Percentiles rank a stretch among this genome's conserved stretches.
These are phyloP conservation scores for Rhinoraja longicauda DNA, from an alignment of 2,797 vertebrate species.

Conservation along the genomic window DNA sequence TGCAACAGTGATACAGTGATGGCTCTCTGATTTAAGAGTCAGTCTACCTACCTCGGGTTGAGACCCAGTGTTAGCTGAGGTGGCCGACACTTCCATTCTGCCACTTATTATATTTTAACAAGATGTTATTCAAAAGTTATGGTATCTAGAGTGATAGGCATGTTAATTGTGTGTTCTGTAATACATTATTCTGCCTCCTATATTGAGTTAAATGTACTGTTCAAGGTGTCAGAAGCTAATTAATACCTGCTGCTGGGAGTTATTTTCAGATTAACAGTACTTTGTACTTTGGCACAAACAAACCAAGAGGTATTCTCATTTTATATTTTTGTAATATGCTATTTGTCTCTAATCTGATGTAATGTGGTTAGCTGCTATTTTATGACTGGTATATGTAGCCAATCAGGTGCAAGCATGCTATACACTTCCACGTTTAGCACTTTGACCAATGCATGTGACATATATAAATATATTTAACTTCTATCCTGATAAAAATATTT, in stretches of 20 bases:
- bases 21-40: not conserved
- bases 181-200: not conserved
- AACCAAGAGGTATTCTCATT: not conserved
- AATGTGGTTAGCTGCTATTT: not conserved
- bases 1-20: not conserved
- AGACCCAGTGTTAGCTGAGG: not conserved
- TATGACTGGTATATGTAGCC: not conserved
- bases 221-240: not conserved
- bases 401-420: not conserved
- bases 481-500: not conserved
- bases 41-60: constrained; percentile 3
- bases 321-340: not conserved
- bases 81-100: too few relatives aligned
- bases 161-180: not conserved
- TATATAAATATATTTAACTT: not conserved
- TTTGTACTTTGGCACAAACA: not conserved
- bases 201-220: not conserved
- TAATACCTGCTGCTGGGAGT: not conserved
- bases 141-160: not conserved
- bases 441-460: not conserved
- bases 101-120: not conserved
- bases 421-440: not conserved
- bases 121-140: not conserved
- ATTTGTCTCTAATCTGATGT: not conserved
- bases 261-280: not conserved